Evolutionary conservation across 2,797 vertebrate species (phyloP).

Genomic region (Gambelia wislizenii): DNA sequence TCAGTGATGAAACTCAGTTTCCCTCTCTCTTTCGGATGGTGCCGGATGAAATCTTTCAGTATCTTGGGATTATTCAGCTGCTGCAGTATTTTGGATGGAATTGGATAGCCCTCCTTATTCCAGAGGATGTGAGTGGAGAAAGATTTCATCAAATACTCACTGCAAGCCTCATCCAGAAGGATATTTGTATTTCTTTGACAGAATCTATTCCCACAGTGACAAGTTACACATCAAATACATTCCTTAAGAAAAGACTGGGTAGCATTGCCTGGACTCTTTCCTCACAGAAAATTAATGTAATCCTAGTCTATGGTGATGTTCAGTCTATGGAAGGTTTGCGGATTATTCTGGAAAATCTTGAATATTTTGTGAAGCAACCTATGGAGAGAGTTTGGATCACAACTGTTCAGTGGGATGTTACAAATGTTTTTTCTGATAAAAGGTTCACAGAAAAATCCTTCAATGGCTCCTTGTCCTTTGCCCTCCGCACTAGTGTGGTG

Average conservation of each 20-base stretch:
- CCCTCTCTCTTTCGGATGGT: slow-evolving; percentile 5
- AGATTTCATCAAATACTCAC: neutral
- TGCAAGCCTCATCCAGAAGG: neutral
- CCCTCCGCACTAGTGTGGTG: neutral
- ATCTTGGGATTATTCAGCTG: neutral
- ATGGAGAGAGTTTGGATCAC: neutral
- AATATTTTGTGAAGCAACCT: neutral
- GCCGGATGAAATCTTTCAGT: neutral
- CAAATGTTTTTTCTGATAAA: neutral
- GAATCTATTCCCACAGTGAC: neutral
- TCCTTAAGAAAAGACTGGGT: rapidly evolving
- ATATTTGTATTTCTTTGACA: neutral
- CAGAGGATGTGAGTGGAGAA: neutral
- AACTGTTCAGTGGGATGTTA: neutral
- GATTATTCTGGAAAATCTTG: neutral
- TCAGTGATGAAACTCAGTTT: slow-evolving; percentile 46
- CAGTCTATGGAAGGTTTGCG: neutral
- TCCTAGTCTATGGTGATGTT: neutral
- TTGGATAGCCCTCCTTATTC: neutral
- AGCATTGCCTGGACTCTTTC: neutral
- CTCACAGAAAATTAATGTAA: neutral
- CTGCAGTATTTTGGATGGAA: neutral
- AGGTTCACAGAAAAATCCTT: neutral
- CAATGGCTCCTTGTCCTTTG: neutral
- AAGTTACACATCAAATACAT: rapidly evolving